Evolutionary conservation across 2,113 vertebrate species (phyloP), one percentile per base, ranked within the genome.

Genomic region (Cavia aperea): DNA sequence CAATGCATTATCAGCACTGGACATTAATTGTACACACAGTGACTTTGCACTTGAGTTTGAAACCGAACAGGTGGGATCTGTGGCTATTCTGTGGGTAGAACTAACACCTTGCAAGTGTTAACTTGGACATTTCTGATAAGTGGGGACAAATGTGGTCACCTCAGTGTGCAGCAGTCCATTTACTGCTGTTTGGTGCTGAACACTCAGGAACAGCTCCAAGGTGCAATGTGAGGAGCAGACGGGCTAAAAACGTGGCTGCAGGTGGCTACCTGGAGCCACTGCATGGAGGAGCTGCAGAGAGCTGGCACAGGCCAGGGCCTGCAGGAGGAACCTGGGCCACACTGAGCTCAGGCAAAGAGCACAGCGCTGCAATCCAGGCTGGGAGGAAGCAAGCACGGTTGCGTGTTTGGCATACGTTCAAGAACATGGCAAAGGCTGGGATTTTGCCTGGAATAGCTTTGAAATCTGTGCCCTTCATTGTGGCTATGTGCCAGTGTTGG

Each of bases 21-120:
- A 0, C 1, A n/a, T 31, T 2, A 0, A 4, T 21, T 54, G 29
- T 58, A 1, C 23, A 4, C 33, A 19, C 0, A 0, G 46, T 7
- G 58, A 15, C 39, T 68, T n/a, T 43, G 29, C 0, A 0, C 46
- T 29, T 65, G 54, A 1, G 1, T 29, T 8, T 10, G 0, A 58
- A 23, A 7, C 2, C 39, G 51, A 31, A 36, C 4, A 14, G 4
- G 2, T 4, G 29, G 46, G 33, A 33, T 58, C 33, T 24, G 36
- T 51, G 2, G 51, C 29, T 14, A 0, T 26, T 63, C 62, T 15
- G 14, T 13, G 29, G 62, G 16, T 6, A 31, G 16, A 31, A 16
- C 23, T 62, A 16, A 0, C 4, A 0, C 73, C 7, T 43, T 36
- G 39, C 24, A 65, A 33, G 11, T 19, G 8, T 8, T 14, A 12